These are phyloP conservation scores for Drosophila pullipes DNA, from an alignment of 2,888 invertebrate species.

Conservation along the genomic window DNA sequence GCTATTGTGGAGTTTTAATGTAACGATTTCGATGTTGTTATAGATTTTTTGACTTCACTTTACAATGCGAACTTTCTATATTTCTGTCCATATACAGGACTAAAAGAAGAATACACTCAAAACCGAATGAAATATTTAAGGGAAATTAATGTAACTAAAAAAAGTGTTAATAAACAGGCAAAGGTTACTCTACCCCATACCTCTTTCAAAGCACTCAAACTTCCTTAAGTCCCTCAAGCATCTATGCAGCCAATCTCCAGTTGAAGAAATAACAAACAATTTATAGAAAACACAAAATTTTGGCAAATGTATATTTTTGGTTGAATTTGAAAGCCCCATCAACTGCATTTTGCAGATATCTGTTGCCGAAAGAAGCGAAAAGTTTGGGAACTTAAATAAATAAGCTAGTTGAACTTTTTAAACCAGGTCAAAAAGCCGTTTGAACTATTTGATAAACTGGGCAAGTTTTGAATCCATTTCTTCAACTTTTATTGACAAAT, in stretches of 20 bases:
- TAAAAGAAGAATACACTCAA: too few relatives aligned
- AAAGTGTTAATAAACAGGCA: not conserved
- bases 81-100: not conserved
- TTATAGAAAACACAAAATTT: not conserved
- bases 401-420: slow-evolving; percentile 3
- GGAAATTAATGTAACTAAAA: too few relatives aligned
- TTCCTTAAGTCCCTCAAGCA: not conserved
- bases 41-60: not conserved
- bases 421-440: slow-evolving; percentile 30
- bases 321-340: not conserved
- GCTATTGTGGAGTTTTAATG: not conserved
- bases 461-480: slow-evolving; percentile 19
- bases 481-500: slow-evolving; percentile 39
- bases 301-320: not conserved
- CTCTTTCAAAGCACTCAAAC: not conserved
- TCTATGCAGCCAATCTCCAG: too few relatives aligned
- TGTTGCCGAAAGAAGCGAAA: not conserved
- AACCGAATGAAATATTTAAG: too few relatives aligned
- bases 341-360: not conserved
- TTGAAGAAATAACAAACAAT: not conserved
- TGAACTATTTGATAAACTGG: slow-evolving; percentile 15
- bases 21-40: not conserved
- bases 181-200: not conserved
- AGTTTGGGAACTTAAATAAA: slow-evolving; percentile 10
- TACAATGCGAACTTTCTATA: not conserved